Base-by-base conservation (phyloP, 1,140 invertebrate genomes). In the Drosophila tropicalis region DNA sequence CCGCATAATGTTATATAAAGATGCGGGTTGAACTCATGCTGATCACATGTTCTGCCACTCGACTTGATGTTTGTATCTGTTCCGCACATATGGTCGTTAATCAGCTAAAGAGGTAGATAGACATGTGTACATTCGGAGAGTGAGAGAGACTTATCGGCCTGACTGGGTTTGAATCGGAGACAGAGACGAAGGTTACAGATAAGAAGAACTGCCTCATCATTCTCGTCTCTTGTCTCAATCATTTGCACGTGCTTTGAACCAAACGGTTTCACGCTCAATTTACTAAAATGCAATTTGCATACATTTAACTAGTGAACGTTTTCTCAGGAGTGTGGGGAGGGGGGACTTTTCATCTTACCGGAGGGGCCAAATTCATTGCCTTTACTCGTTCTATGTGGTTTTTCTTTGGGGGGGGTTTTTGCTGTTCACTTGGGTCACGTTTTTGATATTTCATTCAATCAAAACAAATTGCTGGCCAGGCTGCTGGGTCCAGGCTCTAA, bases 361-460 rank as follows among this genome's bases (percentile, higher is more conserved):
- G 15, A 9, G 10, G 51, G 63, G 34, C 29, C 57, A 57, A 29
- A 66, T 66, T 57, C 63, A 66, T 66, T 68, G 41, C 58, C 72
- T 74, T 54, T 61, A 67, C 74, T 75, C 65, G 76, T 72, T 60
- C 69, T 76, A 51, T 63, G 68, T 67, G 55, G 66, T 67, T 58
- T 3, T 22, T 66, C 56, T 3, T 22, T 66, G 32, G 56, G 62
- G 67, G 61, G 83, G 68, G 5, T 29, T 29, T 29, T 29, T 29
- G 29, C 29, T 29, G 29, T 29, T 5, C 84, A 80, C 67, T 79
- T 77, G 72, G 84, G 84, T 89, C 84, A 89, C 84, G 84, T 89
- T 89, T 89, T 75, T 89, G 85, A 89, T 89, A 89, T 89, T 89
- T 89, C 84, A 89, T 84, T 89, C 85, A 89, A 89, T 89, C 84